Base-by-base conservation (phyloP, 2,888 invertebrate genomes). In the Hymenopus coronatus region DNA sequence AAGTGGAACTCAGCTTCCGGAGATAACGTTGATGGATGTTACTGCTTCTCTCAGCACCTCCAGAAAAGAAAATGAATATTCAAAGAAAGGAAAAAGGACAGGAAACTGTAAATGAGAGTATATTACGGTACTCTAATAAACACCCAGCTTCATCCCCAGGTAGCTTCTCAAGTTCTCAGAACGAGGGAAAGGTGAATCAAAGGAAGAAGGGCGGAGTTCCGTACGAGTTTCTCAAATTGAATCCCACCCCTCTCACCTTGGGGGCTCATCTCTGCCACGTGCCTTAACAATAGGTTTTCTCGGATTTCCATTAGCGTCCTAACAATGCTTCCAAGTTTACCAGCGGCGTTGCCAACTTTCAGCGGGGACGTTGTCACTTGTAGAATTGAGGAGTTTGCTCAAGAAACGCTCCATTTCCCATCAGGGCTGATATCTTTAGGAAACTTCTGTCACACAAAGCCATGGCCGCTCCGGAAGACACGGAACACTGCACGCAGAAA, bases 221-320 rank as follows among this genome's bases (percentile, higher is more conserved):
- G 40, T 86, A 86, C 27, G 85, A 86, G 86, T 86, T 86, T 86
- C 81, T 81, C 86, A 86, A 86, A 86, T 86, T 86, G 46, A 86
- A 86, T 85, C 54, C 54, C 85, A 8, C 28, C 70, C 15, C 81
- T 81, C 28, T 70, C 86, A 70, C 30, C 86, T 28, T 28, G n/a
- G 28, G 70, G 28, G 84, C 82, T 82, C 54, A 70, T 54, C 84
- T 30, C 28, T 27, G 28, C 27, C 84, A n/a, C 25, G 82, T 85
- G 83, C 84, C 85, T 89, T 81, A 89, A 89, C 89, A 89, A 89
- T 89, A 87, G 89, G 30, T 87, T 89, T 81, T 84, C 89, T 89
- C 87, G 46, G 87, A 87, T 89, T 89, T 89, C 89, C 89, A 87
- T 89, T 89, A 89, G 83, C 84, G 83, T 83, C 70, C 27, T 46